Base-by-base conservation (phyloP, 2,888 invertebrate species). In the Pyrrhia umbra region DNA sequence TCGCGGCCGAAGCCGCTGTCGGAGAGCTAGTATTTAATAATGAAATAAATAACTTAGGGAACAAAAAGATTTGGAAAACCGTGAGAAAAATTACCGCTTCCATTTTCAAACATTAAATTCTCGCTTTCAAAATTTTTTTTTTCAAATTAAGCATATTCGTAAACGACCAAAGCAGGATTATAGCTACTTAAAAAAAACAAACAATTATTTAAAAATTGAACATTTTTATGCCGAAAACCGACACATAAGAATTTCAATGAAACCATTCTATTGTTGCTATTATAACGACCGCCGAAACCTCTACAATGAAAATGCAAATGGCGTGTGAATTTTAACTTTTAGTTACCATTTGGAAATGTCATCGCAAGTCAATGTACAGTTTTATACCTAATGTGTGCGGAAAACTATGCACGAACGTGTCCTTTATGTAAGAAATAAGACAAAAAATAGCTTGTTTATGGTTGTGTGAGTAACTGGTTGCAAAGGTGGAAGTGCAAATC, bases 331-430 rank as follows among this genome's bases (percentile, higher is more conserved):
- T 77, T 69, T 66, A 62, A 73, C 45, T 67, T 61, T 64, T 50
- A 59, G 46, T 59, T 59, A 61, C 47, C 20, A 69, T 74, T 75
- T 67, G 37, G 39, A 55, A 80, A 62, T 67, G 72, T 72, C 75
- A 77, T 68, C 47, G 61, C 56, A 61, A 64, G 79, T 79, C 80
- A 80, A 70, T 68, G 75, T 61, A 78, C 77, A 70, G 60, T 55
- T 54, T 23, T 54, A 58, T 69, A 62, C 68, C 77, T 69, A 71
- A 68, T 45, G 34, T 45, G 23, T 42, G 40, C 30, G 51, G 6
- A 73, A 58, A 54, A 55, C 34, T 34, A 13, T n/a, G 5, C 34
- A 34, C n/a, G 34, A 34, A 34, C n/a, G 34, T 34, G 34, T 34
- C n/a, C 34, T 34, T 34, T 34, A 34, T 34, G 34, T 34, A 34